A percentile compares a stretch with the other conserved stretches of the same genome.
Evolutionary conservation across 2,888 invertebrate genomes (phyloP).

Genomic region (Chydorus sphaericus): DNA sequence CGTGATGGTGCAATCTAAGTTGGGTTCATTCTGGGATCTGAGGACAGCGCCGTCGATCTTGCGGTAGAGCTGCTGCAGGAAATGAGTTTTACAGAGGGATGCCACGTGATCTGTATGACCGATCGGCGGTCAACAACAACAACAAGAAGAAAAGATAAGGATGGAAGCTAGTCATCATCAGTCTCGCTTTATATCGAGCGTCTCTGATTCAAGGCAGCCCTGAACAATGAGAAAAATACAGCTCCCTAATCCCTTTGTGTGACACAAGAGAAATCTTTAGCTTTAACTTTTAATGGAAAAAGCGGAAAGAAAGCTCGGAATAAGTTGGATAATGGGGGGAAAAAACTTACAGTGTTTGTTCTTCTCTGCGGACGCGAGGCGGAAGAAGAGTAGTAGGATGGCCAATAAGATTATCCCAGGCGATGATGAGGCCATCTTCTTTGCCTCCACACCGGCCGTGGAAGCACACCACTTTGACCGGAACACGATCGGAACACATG

Average conservation of each 20-base stretch:
- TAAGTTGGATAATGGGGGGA: no score
- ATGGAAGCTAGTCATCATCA: neutral
- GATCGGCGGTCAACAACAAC: neutral
- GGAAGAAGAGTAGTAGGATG: neutral
- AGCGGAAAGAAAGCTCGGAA: neutral
- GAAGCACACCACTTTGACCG: neutral
- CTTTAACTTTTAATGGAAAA: neutral
- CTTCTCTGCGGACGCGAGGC: neutral
- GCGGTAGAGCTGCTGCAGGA: conserved; percentile 71
- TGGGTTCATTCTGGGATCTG: conserved; percentile 77
- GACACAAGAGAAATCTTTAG: neutral
- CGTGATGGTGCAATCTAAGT: conserved; percentile 80
- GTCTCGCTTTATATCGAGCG: no score
- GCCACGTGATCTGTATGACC: conserved; percentile 75
- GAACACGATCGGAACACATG: no score
- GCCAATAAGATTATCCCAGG: neutral
- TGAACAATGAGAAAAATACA: neutral
- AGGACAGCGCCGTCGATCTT: conserved; percentile 83
- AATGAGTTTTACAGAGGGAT: conserved; percentile 76
- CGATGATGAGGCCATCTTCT: neutral
- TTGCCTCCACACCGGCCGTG: neutral
- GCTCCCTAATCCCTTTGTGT: no score
- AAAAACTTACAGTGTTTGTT: conserved; percentile 2
- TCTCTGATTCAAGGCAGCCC: neutral
- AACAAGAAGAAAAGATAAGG: conserved; percentile 18